Percentiles rank a stretch among this genome's conserved stretches.
These are phyloP conservation scores for Pocillopora verrucosa DNA, from an alignment of 64 coral and sea anemone genomes.

Conservation along the genomic window DNA sequence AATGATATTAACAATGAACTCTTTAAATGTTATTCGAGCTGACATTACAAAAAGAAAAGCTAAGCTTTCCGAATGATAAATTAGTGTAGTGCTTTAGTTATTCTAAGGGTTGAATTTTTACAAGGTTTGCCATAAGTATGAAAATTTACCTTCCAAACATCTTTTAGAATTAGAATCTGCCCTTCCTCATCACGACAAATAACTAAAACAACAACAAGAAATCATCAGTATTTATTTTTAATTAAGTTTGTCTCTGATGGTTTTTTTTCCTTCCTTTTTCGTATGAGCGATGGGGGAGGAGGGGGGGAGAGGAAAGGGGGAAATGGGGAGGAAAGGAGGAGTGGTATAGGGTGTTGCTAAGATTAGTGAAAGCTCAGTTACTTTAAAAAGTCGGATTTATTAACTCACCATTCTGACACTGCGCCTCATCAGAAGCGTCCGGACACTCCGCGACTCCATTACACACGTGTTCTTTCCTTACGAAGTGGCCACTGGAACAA, in stretches of 20 bases:
- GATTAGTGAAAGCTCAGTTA: neutral
- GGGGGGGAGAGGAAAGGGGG: no score
- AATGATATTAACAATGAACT: neutral
- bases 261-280: neutral
- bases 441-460: constrained; percentile 15
- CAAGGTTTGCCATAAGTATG: no score
- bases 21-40: no score
- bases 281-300: no score
- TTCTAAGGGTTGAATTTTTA: no score
- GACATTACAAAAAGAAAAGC: no score
- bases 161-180: constrained; percentile 21
- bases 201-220: neutral
- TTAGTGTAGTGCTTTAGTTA: no score
- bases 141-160: constrained; percentile 11
- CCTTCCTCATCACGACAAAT: constrained; percentile 13
- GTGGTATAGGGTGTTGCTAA: no score
- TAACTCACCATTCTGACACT: constrained; percentile 6
- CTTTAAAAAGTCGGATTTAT: neutral
- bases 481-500: neutral
- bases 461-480: constrained; percentile 15
- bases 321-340: no score
- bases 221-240: neutral
- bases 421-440: constrained; percentile 14
- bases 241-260: neutral
- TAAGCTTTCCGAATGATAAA: no score